Base-by-base conservation (phyloP, 2,888 invertebrate species). In the Galerucella nymphaeae region DNA sequence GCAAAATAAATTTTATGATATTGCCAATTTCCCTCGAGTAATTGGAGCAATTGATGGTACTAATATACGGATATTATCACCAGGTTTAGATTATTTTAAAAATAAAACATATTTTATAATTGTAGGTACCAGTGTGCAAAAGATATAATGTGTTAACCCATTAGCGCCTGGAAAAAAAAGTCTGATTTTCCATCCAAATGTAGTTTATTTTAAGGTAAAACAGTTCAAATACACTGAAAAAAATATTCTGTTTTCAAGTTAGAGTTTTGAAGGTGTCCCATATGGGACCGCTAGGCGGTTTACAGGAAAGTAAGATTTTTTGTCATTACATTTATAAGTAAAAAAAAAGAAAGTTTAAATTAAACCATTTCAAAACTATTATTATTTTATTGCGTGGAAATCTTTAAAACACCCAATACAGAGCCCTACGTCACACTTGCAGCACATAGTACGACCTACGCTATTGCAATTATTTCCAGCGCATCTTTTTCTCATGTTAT, bases 151-250 rank as follows among this genome's bases (percentile, higher is more conserved):
- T n/a, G n/a, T n/a, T n/a, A 23, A 23, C 23, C 23, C 23, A 59
- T 59, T 30, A 59, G 23, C 59, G 30, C 59, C 30, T 62, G 62
- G 18, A n/a, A n/a, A 62, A 62, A 62, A 62, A 62, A 13, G 5
- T 14, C 13, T 8, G 14, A 16, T 38, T 42, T 62, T 42, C 41
- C 9, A n/a, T n/a, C 41, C 18, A 62, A 30, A 38, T 62, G 6
- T 16, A 38, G 38, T 38, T 30, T 41, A 62, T 10, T 62, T 16
- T 14, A 42, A 9, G 9, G n/a, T 10, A 38, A 61, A 41, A 61
- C n/a, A 38, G 11, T 0, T 61, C 41, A 1, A 42, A 62, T 62
- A 11, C 23, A 62, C 38, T 41, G 18, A 18, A 42, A 30, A 62
- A 6, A 13, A 42, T 38, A 13, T 16, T 55, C 9, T 62, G 38